Percentiles rank a stretch among this genome's conserved stretches.
These are phyloP conservation scores for Synergus japonicus DNA, from an alignment of 2,888 invertebrate genomes.

Conservation along the genomic window DNA sequence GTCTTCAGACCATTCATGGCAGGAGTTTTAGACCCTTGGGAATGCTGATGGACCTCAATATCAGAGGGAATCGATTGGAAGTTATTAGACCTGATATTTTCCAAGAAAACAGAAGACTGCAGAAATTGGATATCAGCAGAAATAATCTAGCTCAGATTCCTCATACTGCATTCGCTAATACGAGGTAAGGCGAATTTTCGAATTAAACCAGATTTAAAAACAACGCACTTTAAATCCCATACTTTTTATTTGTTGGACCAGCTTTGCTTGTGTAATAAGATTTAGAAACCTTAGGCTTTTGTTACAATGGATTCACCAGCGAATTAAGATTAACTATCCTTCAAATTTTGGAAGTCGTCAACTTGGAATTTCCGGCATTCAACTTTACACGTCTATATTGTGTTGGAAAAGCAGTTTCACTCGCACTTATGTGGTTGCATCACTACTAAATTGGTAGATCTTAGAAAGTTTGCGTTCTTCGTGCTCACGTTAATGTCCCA, in stretches of 20 bases:
- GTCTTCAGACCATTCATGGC: constrained; percentile 83
- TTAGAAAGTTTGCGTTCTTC: constrained; percentile 69
- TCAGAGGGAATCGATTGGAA: constrained; percentile 88
- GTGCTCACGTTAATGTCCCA: constrained; percentile 64
- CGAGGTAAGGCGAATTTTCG: constrained; percentile 67
- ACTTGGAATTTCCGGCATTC: constrained; percentile 19
- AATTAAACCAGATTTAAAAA: not conserved
- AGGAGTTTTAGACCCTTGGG: constrained; percentile 82
- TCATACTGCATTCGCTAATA: constrained; percentile 81
- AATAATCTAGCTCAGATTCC: constrained; percentile 86
- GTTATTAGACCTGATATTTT: constrained; percentile 84
- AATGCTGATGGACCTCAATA: constrained; percentile 84
- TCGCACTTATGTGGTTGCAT: constrained; percentile 65
- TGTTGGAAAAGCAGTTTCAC: constrained; percentile 69
- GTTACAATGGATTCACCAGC: not conserved
- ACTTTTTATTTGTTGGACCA: not conserved
- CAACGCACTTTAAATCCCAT: not conserved
- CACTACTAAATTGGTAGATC: constrained; percentile 67
- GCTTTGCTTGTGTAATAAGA: not conserved
- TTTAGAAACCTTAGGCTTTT: not conserved
- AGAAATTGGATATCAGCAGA: constrained; percentile 85
- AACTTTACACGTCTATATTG: constrained; percentile 28
- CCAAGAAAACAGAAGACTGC: constrained; percentile 82
- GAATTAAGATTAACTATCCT: constrained; percentile 8
- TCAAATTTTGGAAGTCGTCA: constrained; percentile 14